Conservation (phyloP, 2,113 vertebrate genomes). For the Mormyrus iriodes region DNA sequence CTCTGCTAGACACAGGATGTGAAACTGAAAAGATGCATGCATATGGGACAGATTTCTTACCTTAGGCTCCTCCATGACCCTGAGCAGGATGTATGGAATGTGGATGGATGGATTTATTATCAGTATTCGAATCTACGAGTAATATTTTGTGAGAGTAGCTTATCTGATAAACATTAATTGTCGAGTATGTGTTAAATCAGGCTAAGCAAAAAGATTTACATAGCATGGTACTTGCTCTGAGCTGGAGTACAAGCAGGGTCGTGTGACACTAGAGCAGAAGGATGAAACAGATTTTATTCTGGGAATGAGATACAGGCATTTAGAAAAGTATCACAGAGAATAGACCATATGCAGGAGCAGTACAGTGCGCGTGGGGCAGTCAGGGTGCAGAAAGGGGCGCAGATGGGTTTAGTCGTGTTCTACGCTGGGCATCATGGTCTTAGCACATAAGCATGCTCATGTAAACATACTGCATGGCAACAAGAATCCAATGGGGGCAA, state of each 20-base stretch:
- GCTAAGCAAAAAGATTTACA: neutral
- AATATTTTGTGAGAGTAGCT: neutral
- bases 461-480: neutral
- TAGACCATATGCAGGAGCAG: neutral
- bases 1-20: neutral
- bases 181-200: neutral
- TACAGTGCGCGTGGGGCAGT: neutral
- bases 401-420: neutral
- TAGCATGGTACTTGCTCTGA: neutral
- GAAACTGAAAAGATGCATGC: neutral
- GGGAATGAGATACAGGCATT: neutral
- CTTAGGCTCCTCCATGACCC: neutral
- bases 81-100: neutral
- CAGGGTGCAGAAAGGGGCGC: neutral
- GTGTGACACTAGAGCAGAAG: neutral
- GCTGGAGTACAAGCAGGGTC: neutral
- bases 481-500: neutral
- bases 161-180: neutral
- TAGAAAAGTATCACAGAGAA: neutral
- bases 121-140: neutral
- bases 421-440: neutral
- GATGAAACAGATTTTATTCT: neutral
- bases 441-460: neutral
- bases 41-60: neutral
- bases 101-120: neutral